phyloP scores from a whole-genome alignment of 2,113 vertebrate genomes.

The Camelus dromedarius region DNA sequence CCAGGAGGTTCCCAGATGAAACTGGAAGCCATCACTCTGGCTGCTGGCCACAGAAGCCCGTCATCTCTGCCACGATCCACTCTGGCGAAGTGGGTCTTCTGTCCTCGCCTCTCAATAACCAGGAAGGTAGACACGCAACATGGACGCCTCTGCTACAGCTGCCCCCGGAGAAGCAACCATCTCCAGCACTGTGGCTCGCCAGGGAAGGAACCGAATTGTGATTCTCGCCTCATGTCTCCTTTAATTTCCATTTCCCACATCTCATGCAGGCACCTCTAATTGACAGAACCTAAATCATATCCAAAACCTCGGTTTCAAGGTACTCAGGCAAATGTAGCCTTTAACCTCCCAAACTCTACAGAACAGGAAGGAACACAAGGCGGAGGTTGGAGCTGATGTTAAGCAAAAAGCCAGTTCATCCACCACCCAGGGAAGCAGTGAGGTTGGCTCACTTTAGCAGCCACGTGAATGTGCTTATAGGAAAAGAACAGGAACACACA shows the following conservation, averaged over 20 bases:
- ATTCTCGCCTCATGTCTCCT: neutral
- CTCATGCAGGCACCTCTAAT: neutral
- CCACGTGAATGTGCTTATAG: neutral
- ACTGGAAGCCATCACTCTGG: neutral
- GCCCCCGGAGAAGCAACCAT: neutral
- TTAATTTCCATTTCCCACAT: constrained; percentile 12
- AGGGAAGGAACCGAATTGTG: neutral
- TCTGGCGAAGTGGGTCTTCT: neutral
- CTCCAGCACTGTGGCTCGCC: neutral
- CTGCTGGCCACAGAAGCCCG: neutral
- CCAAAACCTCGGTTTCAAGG: neutral
- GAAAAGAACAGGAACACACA: neutral
- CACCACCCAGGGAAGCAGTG: neutral
- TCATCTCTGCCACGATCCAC: neutral
- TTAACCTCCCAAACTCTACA: neutral
- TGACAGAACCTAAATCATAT: neutral
- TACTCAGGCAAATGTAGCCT: neutral
- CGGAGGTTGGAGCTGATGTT: neutral
- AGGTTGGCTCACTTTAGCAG: neutral
- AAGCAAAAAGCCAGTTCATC: too few relatives aligned
- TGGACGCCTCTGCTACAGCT: neutral
- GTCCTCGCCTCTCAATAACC: neutral
- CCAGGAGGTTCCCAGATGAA: neutral
- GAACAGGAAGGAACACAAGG: neutral
- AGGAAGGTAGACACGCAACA: neutral